These are phyloP conservation scores for Corythornis vintsioides DNA, from an alignment of 2,113 vertebrate genomes.

Conservation along the genomic window DNA sequence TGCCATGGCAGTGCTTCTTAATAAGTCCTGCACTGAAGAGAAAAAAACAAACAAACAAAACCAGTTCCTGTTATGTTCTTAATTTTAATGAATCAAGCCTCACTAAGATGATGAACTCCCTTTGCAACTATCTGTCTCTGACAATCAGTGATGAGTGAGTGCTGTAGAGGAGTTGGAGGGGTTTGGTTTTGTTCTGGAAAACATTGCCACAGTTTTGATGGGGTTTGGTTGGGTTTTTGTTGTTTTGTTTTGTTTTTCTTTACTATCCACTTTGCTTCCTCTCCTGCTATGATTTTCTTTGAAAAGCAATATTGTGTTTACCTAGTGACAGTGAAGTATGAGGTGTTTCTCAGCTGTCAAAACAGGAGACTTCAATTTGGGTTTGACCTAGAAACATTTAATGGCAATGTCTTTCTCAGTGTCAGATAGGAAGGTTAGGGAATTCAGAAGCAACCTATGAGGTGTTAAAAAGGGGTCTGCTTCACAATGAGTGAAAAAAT, in stretches of 20 bases:
- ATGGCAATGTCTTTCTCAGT: neutral
- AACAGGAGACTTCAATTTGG: slow-evolving; percentile 38
- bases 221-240: too few species aligned
- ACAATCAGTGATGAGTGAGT: neutral
- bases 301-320: slow-evolving; percentile 49
- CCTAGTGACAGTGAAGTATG: slow-evolving; percentile 11
- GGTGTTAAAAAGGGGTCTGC: neutral
- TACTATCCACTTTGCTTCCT: neutral
- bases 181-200: neutral
- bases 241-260: neutral
- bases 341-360: slow-evolving; percentile 46
- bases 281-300: slow-evolving; percentile 16
- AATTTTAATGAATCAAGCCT: neutral
- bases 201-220: neutral
- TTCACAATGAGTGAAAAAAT: slow-evolving; percentile 5
- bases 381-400: slow-evolving; percentile 51
- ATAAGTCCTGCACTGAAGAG: neutral
- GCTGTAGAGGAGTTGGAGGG: neutral
- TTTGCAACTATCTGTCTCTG: neutral
- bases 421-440: neutral
- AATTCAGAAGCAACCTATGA: neutral
- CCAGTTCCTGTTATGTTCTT: neutral
- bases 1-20: neutral
- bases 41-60: neutral
- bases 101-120: neutral